Evolutionary conservation across 2,888 invertebrate species (phyloP), one percentile per base, ranked within the genome.

Genomic region (Mythimna loreyi): DNA sequence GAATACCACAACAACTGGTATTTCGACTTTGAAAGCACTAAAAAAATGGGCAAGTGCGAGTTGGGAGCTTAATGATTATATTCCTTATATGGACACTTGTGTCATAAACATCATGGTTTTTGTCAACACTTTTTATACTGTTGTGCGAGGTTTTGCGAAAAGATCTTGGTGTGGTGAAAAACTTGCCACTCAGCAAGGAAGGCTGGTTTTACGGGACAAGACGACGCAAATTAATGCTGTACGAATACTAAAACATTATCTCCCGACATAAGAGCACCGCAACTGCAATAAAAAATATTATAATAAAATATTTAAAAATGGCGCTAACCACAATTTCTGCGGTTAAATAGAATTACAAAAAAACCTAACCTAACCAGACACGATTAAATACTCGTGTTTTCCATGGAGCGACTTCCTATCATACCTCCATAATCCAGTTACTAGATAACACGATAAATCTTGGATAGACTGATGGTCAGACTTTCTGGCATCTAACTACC

Each of bases 1-100:
- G 74, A 76, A 87, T 89, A 74, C 88, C 83, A 52, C 47, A 36
- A 80, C 49, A 81, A 83, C 82, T 78, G 78, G 81, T 82, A 81
- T 78, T 75, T 73, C 69, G 70, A 53, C 67, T 78, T 80, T 67
- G 67, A 40, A 50, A 60, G 59, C 60, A 59, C 50, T 57, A 75
- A 80, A 79, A 81, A 67, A 68, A 57, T 56, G 66, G 78, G 19
- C 62, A 69, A 74, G 80, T 45, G 60, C 58, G 75, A 69, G 76
- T 53, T 30, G 78, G 63, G 16, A 33, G 47, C 45, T 55, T 67
- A 63, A 76, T 72, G 62, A 57, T 49, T 13, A 47, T 57, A 63
- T 45, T 67, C 73, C 74, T 43, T 73, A 53, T 63, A 56, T 4
- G 55, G 63, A 5, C 1, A 13, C 25, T 11, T 47, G 45, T 47